Conservation (phyloP, 2,797 vertebrate species). For the Limosa lapponica region DNA sequence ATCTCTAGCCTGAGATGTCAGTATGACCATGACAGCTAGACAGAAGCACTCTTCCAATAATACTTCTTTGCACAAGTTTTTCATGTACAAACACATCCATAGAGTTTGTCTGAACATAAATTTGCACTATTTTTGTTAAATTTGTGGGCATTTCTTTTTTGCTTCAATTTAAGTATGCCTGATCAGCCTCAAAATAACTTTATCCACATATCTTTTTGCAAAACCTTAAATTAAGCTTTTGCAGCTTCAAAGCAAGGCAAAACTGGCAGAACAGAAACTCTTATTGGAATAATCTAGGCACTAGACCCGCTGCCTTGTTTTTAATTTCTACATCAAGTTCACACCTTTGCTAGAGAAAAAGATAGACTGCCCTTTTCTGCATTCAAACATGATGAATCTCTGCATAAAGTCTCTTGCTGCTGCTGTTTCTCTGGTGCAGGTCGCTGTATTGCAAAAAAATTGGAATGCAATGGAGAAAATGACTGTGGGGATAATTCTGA, state of each 20-base stretch:
- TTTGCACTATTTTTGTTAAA: not conserved
- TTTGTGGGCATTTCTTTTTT: not conserved
- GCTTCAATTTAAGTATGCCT: not conserved
- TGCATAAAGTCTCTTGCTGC: not conserved
- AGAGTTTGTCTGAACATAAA: not conserved
- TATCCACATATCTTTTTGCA: not conserved
- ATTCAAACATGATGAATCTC: not conserved
- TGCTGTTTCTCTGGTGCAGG: conserved; percentile 74
- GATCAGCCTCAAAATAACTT: not conserved
- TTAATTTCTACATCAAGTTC: not conserved
- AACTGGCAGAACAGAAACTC: not conserved
- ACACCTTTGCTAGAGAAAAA: not conserved
- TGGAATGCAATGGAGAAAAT: conserved; percentile 90
- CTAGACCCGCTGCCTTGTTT: not conserved
- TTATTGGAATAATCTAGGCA: not conserved
- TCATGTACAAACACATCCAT: not conserved
- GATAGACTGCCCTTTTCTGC: not conserved
- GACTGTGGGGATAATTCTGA: conserved; percentile 94
- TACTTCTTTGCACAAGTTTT: not conserved
- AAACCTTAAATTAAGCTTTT: not conserved
- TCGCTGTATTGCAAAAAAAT: conserved; percentile 84
- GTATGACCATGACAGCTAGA: not conserved
- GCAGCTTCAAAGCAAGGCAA: not conserved
- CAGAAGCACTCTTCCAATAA: not conserved
- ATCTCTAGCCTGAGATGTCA: not conserved